Evolutionary conservation across 2,888 invertebrate genomes (phyloP).

Genomic region (Cephus rjabovi): DNA sequence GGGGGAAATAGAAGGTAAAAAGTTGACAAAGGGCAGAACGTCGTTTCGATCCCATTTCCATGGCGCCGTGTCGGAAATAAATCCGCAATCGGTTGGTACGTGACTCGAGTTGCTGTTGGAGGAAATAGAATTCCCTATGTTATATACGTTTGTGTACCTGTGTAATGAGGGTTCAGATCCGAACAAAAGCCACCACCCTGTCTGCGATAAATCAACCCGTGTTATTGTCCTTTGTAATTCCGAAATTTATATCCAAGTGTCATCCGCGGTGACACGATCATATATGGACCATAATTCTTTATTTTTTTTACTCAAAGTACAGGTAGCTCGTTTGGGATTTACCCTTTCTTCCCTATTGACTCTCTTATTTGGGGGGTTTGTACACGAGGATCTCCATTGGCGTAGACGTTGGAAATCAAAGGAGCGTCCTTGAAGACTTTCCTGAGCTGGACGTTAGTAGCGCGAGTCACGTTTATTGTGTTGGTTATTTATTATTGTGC

Average conservation of each 20-base stretch:
- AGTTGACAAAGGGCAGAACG: neutral
- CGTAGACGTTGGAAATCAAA: neutral
- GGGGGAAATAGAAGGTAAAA: neutral
- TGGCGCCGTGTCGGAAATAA: neutral
- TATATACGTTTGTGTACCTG: neutral
- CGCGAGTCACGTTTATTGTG: neutral
- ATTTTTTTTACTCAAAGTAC: neutral
- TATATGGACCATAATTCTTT: neutral
- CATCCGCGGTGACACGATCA: neutral
- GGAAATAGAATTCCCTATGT: neutral
- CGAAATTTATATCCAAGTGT: slow-evolving; percentile 11
- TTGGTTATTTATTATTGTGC: neutral
- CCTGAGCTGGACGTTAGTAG: neutral
- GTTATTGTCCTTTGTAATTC: slow-evolving; percentile 21
- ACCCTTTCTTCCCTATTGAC: neutral
- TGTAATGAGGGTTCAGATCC: neutral
- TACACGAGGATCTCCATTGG: neutral
- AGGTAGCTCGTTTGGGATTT: neutral
- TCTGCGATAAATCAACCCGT: slow-evolving; percentile 9
- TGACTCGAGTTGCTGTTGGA: neutral
- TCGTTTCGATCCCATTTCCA: neutral
- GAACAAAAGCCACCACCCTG: neutral
- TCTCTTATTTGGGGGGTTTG: neutral
- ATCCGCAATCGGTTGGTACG: neutral
- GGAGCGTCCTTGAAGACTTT: neutral